A percentile compares a stretch with the other conserved stretches of the same genome.
Evolutionary conservation across 2,797 vertebrate genomes (phyloP).

Genomic region (Falco concolor): DNA sequence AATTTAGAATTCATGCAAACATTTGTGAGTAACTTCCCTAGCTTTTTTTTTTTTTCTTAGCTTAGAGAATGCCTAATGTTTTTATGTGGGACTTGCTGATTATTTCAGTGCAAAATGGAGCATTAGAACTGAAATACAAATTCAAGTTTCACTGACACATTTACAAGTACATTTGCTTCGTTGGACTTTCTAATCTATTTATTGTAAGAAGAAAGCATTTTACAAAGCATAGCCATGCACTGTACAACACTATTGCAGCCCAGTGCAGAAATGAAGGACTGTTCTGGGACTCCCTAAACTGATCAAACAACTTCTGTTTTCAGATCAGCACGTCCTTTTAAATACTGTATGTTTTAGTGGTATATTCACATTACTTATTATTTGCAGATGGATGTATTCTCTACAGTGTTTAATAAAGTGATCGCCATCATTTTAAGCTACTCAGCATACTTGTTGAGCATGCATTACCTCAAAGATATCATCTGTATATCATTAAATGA

Average conservation of each 20-base stretch:
- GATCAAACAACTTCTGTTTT: not conserved
- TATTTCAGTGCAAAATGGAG: not conserved
- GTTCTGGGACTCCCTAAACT: not conserved
- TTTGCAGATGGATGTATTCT: not conserved
- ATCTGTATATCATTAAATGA: not conserved
- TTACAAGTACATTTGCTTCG: not conserved
- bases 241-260: not conserved
- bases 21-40: conserved; percentile 39
- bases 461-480: not conserved
- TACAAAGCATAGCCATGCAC: not conserved
- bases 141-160: not conserved
- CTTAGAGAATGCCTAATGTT: not conserved
- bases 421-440: not conserved
- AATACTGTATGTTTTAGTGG: not conserved
- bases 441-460: not conserved
- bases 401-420: not conserved
- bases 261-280: not conserved
- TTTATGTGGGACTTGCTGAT: not conserved
- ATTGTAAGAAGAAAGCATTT: not conserved
- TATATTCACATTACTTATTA: not conserved
- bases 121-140: not conserved
- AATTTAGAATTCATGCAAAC: conserved; percentile 56
- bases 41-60: not conserved
- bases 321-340: not conserved
- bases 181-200: not conserved